Evolutionary conservation across 2,797 vertebrate species (phyloP).

Genomic region (Eulemur rubriventer): DNA sequence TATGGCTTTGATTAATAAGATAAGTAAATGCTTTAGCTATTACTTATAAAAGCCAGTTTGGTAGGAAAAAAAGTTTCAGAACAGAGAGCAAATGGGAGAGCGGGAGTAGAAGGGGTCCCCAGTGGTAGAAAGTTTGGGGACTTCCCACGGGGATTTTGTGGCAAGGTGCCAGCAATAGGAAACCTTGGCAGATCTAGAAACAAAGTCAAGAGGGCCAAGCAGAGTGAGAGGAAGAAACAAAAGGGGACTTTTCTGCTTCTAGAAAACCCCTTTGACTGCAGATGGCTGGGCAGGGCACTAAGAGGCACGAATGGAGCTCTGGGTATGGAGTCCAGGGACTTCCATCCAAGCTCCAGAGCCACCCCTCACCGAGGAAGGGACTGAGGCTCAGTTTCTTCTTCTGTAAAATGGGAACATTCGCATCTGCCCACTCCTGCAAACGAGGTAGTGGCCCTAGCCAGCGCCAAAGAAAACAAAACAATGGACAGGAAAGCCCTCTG

Average conservation of each 20-base stretch:
- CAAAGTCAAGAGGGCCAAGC: background rate
- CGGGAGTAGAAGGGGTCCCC: too few species aligned
- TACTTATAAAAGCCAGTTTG: background rate
- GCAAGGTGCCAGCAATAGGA: background rate
- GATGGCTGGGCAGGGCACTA: background rate
- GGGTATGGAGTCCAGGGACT: background rate
- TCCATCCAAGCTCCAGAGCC: background rate
- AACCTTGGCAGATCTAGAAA: background rate
- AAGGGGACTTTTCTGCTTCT: background rate
- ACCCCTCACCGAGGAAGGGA: background rate
- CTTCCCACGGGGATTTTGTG: background rate
- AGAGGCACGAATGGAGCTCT: background rate
- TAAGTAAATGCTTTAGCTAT: background rate
- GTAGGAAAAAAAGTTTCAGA: background rate
- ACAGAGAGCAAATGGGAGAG: background rate
- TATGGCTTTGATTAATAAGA: background rate
- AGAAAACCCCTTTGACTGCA: background rate
- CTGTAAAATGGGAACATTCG: background rate
- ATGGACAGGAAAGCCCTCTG: background rate
- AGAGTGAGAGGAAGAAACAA: background rate
- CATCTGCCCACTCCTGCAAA: background rate
- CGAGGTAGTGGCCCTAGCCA: rapidly evolving
- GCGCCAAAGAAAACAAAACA: background rate
- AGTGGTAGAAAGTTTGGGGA: background rate
- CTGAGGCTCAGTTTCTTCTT: background rate